Percentiles rank a stretch among this genome's conserved stretches.
Evolutionary conservation across 2,888 invertebrate species (phyloP).

Genomic region (Ypsolopha scabrella): DNA sequence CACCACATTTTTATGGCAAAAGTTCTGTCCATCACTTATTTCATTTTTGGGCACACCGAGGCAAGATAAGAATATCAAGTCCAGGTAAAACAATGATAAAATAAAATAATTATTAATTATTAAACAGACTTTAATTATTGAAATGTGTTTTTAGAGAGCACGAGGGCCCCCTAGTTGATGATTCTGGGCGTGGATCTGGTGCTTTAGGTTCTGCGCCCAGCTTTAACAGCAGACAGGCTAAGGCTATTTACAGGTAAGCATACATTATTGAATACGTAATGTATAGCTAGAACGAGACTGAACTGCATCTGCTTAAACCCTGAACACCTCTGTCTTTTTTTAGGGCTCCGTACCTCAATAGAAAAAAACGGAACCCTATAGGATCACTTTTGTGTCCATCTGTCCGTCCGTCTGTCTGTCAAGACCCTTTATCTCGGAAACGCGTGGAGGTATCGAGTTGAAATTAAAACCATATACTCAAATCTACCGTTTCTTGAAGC

Average conservation of each 20-base stretch:
- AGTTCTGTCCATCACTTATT: slow-evolving; percentile 90
- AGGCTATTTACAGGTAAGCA: slow-evolving; percentile 85
- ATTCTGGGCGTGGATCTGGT: slow-evolving; percentile 76
- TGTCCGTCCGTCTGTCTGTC: no score
- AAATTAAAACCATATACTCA: no score
- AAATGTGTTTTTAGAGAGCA: slow-evolving; percentile 41
- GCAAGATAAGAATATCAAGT: slow-evolving; percentile 82
- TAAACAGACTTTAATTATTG: not conserved
- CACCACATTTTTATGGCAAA: slow-evolving; percentile 91
- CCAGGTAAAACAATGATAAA: slow-evolving; percentile 58
- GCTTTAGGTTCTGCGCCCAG: slow-evolving; percentile 79
- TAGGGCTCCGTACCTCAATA: no score
- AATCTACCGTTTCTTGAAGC: no score
- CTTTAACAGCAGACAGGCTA: slow-evolving; percentile 86
- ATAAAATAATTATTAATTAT: slow-evolving; percentile 13
- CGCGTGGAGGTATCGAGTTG: no score
- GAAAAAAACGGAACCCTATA: no score
- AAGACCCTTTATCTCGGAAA: no score
- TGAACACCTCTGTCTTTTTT: not conserved
- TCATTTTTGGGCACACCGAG: slow-evolving; percentile 90
- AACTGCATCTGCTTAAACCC: not conserved
- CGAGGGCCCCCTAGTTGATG: slow-evolving; percentile 62
- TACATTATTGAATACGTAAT: not conserved
- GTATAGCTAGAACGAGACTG: no score
- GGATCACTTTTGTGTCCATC: no score